These are phyloP conservation scores for Melanotaenia nigrans DNA, from an alignment of 2,797 vertebrate species.

Conservation along the genomic window DNA sequence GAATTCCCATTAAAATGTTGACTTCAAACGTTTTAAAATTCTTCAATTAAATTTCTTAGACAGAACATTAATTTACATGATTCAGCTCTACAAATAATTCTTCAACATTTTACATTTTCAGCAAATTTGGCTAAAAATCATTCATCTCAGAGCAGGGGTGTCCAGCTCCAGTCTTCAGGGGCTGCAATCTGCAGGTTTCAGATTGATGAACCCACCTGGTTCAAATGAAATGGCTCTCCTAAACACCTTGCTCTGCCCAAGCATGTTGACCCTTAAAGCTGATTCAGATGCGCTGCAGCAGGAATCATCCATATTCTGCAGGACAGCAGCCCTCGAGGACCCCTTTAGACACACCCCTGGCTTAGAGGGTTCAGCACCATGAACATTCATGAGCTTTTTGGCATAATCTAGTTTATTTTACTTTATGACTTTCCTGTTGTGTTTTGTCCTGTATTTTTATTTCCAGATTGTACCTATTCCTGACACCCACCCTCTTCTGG, in stretches of 20 bases:
- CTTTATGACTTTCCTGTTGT: neutral
- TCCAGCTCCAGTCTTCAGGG: neutral
- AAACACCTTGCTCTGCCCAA: neutral
- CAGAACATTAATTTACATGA: no score
- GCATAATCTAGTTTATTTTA: neutral
- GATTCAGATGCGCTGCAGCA: neutral
- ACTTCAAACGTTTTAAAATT: no score
- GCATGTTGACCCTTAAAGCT: neutral
- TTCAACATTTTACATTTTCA: no score
- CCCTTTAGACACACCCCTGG: neutral
- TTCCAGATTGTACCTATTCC: constrained; percentile 85
- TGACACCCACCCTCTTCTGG: constrained; percentile 89
- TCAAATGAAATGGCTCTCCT: neutral
- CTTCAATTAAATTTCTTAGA: no score
- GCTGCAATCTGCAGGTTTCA: neutral
- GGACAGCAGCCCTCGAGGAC: neutral
- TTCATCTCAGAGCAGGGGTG: no score
- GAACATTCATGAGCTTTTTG: neutral
- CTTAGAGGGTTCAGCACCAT: neutral
- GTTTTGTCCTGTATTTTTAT: neutral
- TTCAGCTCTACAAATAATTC: no score
- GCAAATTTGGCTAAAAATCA: no score
- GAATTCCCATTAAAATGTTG: no score
- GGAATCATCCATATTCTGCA: neutral
- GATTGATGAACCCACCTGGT: neutral